Evolutionary conservation across 2,888 invertebrate genomes (phyloP).

Genomic region (Punctoribates punctum): DNA sequence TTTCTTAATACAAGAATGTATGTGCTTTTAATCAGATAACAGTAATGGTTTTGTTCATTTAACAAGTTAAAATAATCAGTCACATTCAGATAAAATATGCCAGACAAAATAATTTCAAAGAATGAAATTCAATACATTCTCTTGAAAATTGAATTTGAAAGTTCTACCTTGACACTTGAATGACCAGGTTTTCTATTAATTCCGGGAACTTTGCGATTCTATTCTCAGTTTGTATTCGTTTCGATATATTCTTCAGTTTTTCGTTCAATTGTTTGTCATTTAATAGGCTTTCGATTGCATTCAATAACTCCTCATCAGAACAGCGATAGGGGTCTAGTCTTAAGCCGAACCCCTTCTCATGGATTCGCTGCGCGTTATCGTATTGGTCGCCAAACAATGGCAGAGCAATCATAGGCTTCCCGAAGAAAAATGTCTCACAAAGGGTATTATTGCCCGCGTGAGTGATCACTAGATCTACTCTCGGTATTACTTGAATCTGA

Average conservation of each 20-base stretch:
- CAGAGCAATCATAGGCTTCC: slow-evolving; percentile 31
- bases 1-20: too few relatives aligned
- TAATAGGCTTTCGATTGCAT: not conserved
- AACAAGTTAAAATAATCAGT: too few relatives aligned
- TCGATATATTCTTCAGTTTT: not conserved
- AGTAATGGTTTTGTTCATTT: too few relatives aligned
- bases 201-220: too few relatives aligned
- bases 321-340: not conserved
- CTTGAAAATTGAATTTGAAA: too few relatives aligned
- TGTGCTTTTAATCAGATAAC: too few relatives aligned
- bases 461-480: slow-evolving; percentile 41
- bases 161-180: too few relatives aligned
- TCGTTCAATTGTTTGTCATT: not conserved
- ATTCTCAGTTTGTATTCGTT: too few relatives aligned
- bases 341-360: slow-evolving; percentile 21
- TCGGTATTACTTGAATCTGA: slow-evolving; percentile 35
- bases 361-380: slow-evolving; percentile 39
- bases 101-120: too few relatives aligned
- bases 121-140: too few relatives aligned
- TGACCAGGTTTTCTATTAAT: too few relatives aligned
- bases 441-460: slow-evolving; percentile 42
- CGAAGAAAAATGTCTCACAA: slow-evolving; percentile 28
- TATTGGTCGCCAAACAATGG: slow-evolving; percentile 39
- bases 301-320: not conserved
- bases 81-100: too few relatives aligned